Conservation (phyloP, 2,888 invertebrate genomes). For the Calameuta pallipes region DNA sequence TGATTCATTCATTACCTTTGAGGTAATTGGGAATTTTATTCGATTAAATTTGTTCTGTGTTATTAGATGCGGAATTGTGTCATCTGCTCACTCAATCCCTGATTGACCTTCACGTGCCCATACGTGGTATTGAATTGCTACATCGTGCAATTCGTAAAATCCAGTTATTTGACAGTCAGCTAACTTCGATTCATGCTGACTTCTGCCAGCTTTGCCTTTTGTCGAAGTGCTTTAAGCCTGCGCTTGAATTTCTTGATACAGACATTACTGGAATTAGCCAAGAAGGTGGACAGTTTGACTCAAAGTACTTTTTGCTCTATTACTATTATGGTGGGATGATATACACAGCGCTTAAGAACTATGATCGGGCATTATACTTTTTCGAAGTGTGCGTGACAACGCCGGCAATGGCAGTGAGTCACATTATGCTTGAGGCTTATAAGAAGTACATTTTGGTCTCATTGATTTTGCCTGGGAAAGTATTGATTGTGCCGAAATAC, state of each 20-base stretch:
- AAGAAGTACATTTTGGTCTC: slow-evolving; percentile 96
- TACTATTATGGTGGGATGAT: slow-evolving; percentile 99
- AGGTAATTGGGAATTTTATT: background rate
- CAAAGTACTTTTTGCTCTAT: slow-evolving; percentile 91
- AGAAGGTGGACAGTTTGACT: slow-evolving; percentile 86
- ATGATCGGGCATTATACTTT: slow-evolving; percentile 92
- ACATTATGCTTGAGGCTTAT: slow-evolving; percentile 97
- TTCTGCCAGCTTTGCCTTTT: slow-evolving; percentile 91
- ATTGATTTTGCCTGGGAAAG: slow-evolving; percentile 91
- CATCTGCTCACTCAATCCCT: slow-evolving; percentile 84
- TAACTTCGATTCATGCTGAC: slow-evolving; percentile 95
- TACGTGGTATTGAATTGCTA: slow-evolving; percentile 85
- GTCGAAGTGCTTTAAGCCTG: slow-evolving; percentile 92
- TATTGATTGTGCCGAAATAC: slow-evolving; percentile 86
- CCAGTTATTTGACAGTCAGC: slow-evolving; percentile 86
- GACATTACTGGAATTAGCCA: slow-evolving; percentile 93
- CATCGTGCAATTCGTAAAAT: slow-evolving; percentile 89
- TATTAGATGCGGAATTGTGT: slow-evolving; percentile 88
- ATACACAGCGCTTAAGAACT: slow-evolving; percentile 92
- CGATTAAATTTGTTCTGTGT: slow-evolving; percentile 5
- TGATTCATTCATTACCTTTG: slow-evolving; percentile 12
- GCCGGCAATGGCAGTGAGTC: slow-evolving; percentile 94
- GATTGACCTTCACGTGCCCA: slow-evolving; percentile 81
- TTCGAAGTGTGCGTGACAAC: slow-evolving; percentile 96
- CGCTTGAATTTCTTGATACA: slow-evolving; percentile 86